phyloP scores from a whole-genome alignment of 1,140 invertebrate species.

The Zaprionus inermis region DNA sequence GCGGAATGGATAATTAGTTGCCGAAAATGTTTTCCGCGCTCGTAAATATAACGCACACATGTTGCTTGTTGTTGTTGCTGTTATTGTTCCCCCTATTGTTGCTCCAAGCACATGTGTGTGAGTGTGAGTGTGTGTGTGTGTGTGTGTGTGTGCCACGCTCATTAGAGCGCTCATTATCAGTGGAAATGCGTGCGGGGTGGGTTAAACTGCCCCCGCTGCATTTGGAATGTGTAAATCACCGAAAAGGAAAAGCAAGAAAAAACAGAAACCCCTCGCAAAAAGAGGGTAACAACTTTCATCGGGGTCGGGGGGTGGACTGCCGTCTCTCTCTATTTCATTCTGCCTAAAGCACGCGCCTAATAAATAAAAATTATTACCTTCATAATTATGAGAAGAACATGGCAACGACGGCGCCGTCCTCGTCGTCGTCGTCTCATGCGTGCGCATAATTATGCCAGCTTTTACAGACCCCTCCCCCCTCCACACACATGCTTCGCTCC shows the following conservation, averaged over 20 bases:
- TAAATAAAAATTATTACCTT: conserved; percentile 83
- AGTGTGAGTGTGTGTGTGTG: conserved; percentile 7
- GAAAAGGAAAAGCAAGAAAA: conserved; percentile 41
- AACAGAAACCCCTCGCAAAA: conserved; percentile 22
- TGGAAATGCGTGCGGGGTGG: conserved; percentile 43
- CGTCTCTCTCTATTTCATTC: conserved; percentile 25
- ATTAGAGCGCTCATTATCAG: conserved; percentile 81
- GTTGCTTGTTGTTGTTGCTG: conserved; percentile 38
- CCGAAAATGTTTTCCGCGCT: conserved; percentile 79
- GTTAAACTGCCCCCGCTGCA: conserved; percentile 28
- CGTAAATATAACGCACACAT: conserved; percentile 82
- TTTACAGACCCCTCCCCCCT: conserved; percentile 51
- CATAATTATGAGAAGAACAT: conserved; percentile 80
- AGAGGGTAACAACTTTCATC: conserved; percentile 43
- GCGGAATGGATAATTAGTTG: conserved; percentile 83
- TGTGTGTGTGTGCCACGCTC: conserved; percentile 39
- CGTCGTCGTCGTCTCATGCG: conserved; percentile 44
- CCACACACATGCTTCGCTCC: conserved; percentile 35
- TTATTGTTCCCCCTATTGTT: conserved; percentile 21
- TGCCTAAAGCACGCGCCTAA: conserved; percentile 80
- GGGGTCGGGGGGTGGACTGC: background rate
- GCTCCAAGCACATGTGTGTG: conserved; percentile 56
- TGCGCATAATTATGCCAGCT: conserved; percentile 78
- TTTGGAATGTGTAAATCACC: conserved; percentile 65
- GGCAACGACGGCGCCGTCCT: conserved; percentile 61